phyloP scores from a whole-genome alignment of 2,113 vertebrate species.

The Amblyornis subalaris region DNA sequence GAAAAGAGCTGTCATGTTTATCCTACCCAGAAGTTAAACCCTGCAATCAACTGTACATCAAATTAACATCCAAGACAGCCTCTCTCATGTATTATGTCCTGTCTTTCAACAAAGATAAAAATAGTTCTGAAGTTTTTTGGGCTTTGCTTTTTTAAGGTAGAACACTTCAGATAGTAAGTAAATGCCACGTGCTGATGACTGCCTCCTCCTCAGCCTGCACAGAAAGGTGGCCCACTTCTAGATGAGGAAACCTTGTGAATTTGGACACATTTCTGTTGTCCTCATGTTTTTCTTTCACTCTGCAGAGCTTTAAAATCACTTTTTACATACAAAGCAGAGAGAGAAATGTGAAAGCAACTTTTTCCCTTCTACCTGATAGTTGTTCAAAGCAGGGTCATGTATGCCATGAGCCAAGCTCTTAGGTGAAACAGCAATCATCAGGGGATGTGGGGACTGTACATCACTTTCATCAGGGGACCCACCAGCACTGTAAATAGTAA shows the following conservation, averaged over 20 bases:
- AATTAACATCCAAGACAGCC: slow-evolving; percentile 23
- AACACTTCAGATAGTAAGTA: background rate
- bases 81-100: background rate
- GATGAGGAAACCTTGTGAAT: background rate
- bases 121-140: background rate
- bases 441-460: background rate
- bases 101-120: slow-evolving; percentile 3
- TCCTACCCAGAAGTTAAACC: slow-evolving; percentile 1
- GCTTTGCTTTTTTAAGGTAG: slow-evolving; percentile 14
- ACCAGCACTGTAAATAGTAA: background rate
- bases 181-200: background rate
- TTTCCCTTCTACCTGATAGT: background rate
- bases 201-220: background rate
- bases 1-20: slow-evolving; percentile 8
- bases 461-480: background rate
- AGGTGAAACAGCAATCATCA: background rate
- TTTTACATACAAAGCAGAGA: background rate
- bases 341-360: background rate
- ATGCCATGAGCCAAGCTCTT: background rate
- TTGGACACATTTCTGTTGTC: background rate
- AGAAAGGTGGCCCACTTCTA: background rate
- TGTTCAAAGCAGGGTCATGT: background rate
- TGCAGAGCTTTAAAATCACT: background rate
- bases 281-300: background rate
- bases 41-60: slow-evolving; percentile 14